Conservation (phyloP, 2,797 vertebrate genomes). For the Crenuchus spilurus region DNA sequence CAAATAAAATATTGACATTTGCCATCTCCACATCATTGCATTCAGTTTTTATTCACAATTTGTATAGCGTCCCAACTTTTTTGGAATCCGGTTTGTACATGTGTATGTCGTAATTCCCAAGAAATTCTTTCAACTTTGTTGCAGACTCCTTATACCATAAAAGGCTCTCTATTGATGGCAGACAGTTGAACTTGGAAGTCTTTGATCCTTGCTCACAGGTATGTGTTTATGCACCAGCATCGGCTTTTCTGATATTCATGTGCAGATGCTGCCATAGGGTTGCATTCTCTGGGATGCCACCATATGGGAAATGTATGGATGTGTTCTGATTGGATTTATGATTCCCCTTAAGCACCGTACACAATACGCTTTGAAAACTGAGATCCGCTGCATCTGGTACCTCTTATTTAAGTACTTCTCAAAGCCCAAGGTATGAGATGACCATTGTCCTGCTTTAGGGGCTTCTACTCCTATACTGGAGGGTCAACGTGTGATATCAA, state of each 20-base stretch:
- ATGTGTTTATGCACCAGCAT: slow-evolving; percentile 29
- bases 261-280: slow-evolving; percentile 26
- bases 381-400: slow-evolving; percentile 44
- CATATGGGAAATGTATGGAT: slow-evolving; percentile 44
- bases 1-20: too few relatives aligned
- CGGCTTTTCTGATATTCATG: slow-evolving; percentile 5
- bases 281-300: slow-evolving; percentile 18
- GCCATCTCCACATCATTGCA: too few relatives aligned
- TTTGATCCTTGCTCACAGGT: slow-evolving; percentile 69
- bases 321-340: slow-evolving; percentile 41
- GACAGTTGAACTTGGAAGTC: slow-evolving; percentile 67
- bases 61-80: too few relatives aligned
- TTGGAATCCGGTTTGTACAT: too few relatives aligned
- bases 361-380: slow-evolving; percentile 46
- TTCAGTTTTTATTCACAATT: too few relatives aligned
- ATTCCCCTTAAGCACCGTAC: slow-evolving; percentile 36
- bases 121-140: slow-evolving; percentile 37
- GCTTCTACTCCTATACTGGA: background rate
- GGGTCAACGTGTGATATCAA: background rate
- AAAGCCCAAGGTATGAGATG: slow-evolving; percentile 31
- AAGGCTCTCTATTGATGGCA: slow-evolving; percentile 65
- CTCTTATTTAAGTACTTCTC: slow-evolving; percentile 31
- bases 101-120: slow-evolving; percentile 37
- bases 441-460: slow-evolving; percentile 17
- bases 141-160: slow-evolving; percentile 67